Evolutionary conservation across 2,113 vertebrate species (phyloP), one percentile per base, ranked within the genome.

Genomic region (Xiphorhynchus elegans): DNA sequence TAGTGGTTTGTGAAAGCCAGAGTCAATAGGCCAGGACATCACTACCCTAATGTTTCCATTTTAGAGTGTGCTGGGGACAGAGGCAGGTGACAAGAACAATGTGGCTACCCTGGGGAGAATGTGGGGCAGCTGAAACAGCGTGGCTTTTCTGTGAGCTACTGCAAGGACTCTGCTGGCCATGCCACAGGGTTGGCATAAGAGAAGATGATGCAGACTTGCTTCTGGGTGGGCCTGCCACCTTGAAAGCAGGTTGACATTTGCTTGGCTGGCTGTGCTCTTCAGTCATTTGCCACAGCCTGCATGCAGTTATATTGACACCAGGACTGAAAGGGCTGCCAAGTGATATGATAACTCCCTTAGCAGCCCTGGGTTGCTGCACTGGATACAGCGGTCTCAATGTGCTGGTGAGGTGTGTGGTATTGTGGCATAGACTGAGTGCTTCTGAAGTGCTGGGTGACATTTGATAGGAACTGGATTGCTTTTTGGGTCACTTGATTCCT

Each of bases 1-100:
- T 0, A 0, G 31, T 25, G 0, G 1, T 23, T 68, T 84, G 25
- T 5, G 4, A 91, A 76, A 93, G 37, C n/a, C 42, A 21, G 28
- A 68, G 28, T 42, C 29, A 58, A 39, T 12, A 28, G 60, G 7
- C 10, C 26, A 58, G 55, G 72, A 39, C 40, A 25, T 28, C 9
- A 10, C 16, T 15, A 10, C 33, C 12, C 17, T 31, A 8, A 16
- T 46, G 8, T 52, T 91, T 49, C 70, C 6, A 6, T 68, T 77
- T 75, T n/a, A 62, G 64, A 40, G 11, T 49, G 18, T 58, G 12
- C 33, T 74, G 49, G 16, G 13, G 37, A 53, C 23, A 68, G 58
- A 64, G 20, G 21, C 24, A 47, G n/a, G 3, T 59, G 23, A 39
- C 2, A 6, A 52, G 28, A 31, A 6, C 4, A 1, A 47, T 68